Conservation (phyloP, 2,797 vertebrate genomes). For the Micromesistius poutassou region DNA sequence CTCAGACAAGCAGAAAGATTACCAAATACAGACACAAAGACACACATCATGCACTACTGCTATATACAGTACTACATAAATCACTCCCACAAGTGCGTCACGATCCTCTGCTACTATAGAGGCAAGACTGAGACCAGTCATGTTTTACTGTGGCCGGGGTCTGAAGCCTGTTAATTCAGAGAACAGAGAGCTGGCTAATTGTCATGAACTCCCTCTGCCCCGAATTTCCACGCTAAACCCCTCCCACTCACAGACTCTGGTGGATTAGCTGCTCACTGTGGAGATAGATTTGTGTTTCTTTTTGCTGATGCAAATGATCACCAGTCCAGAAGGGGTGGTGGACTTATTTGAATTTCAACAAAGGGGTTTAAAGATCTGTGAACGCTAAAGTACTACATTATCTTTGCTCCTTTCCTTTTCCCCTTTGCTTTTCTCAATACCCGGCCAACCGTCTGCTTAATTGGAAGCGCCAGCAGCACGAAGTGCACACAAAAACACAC, state of each 20-base stretch:
- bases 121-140: conserved; percentile 20
- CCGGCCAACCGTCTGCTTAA: background rate
- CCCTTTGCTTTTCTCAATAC: background rate
- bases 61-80: background rate
- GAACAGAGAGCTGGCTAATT: conserved; percentile 68
- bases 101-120: conserved; percentile 13
- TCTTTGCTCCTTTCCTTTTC: background rate
- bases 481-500: background rate
- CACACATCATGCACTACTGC: background rate
- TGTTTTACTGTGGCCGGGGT: conserved; percentile 35
- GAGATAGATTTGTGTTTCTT: conserved; percentile 7
- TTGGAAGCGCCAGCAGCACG: background rate
- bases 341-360: conserved; percentile 16
- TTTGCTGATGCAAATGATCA: conserved; percentile 21
- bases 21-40: background rate
- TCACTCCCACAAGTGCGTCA: background rate
- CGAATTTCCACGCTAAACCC: conserved; percentile 56
- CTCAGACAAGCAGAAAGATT: background rate
- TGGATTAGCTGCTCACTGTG: conserved; percentile 57
- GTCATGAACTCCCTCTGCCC: conserved; percentile 66
- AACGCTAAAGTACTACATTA: background rate
- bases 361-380: conserved; percentile 5
- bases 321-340: background rate
- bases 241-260: conserved; percentile 53
- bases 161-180: conserved; percentile 53